phyloP scores from a whole-genome alignment of 1,140 invertebrate species.

The Nasonia vitripennis region DNA sequence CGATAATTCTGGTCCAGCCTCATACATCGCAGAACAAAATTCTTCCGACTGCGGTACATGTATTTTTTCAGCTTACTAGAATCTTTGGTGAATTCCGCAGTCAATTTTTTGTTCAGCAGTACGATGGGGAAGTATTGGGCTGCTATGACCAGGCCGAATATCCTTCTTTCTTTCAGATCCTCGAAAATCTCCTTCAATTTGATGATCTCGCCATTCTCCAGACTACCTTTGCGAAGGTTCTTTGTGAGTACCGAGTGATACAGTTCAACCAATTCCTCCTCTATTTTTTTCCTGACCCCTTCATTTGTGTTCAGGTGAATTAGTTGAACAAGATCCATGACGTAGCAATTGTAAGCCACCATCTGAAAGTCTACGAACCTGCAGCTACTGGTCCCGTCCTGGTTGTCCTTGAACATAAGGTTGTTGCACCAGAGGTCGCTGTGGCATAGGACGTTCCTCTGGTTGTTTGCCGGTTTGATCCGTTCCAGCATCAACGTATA shows the following conservation, averaged over 20 bases:
- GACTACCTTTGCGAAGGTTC: background rate
- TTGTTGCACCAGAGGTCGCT: slow-evolving; percentile 33
- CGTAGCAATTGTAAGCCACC: background rate
- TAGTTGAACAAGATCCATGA: background rate
- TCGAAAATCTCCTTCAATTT: background rate
- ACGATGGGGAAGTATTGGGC: slow-evolving; percentile 23
- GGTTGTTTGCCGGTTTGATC: background rate
- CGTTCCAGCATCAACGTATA: background rate
- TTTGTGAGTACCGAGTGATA: slow-evolving; percentile 7
- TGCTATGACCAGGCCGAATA: slow-evolving; percentile 13
- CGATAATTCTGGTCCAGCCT: background rate
- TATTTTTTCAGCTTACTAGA: background rate
- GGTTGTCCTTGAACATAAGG: slow-evolving; percentile 9
- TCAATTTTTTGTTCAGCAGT: background rate
- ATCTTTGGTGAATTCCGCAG: background rate
- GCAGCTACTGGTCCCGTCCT: background rate
- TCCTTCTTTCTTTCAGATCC: background rate
- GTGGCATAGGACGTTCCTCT: slow-evolving; percentile 28
- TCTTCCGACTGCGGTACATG: slow-evolving; percentile 2
- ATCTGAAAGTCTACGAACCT: slow-evolving; percentile 33
- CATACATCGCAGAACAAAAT: slow-evolving; percentile 32
- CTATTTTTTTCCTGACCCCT: background rate
- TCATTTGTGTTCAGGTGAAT: slow-evolving; percentile 7
- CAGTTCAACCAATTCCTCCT: background rate
- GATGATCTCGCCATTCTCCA: background rate